Evolutionary conservation across 2,888 invertebrate genomes (phyloP).

Genomic region (Embidobia sp.): DNA sequence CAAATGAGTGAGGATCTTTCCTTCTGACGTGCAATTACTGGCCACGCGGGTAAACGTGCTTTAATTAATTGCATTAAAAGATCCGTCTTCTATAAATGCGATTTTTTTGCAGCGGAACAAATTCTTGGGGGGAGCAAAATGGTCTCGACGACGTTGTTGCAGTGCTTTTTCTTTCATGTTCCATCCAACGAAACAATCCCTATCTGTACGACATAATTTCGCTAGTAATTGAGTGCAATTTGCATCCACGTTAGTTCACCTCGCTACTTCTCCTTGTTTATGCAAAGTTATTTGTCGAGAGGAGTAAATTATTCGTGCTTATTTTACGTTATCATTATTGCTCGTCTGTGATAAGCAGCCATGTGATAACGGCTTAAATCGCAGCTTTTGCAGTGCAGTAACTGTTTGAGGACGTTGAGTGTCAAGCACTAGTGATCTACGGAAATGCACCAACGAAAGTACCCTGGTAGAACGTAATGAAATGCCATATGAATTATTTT

Average conservation of each 20-base stretch:
- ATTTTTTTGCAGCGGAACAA: no score
- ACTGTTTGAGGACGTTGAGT: slow-evolving; percentile 29
- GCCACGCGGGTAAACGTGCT: slow-evolving; percentile 22
- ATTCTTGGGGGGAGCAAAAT: no score
- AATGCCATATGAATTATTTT: slow-evolving; percentile 44
- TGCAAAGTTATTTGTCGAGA: slow-evolving; percentile 17
- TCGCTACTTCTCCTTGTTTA: slow-evolving; percentile 13
- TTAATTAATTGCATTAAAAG: slow-evolving; percentile 58
- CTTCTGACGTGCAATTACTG: slow-evolving; percentile 66
- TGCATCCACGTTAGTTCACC: slow-evolving; percentile 5
- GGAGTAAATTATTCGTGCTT: slow-evolving; percentile 18
- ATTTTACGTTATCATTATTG: slow-evolving; percentile 24
- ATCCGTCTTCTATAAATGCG: slow-evolving; percentile 27
- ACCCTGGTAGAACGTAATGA: no score
- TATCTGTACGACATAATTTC: no score
- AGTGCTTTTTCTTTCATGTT: no score
- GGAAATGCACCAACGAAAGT: slow-evolving; percentile 46
- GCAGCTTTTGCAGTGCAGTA: neutral
- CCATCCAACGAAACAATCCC: no score
- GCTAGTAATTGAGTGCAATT: slow-evolving; percentile 23
- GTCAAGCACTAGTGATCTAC: slow-evolving; percentile 35
- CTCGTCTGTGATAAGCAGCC: slow-evolving; percentile 35
- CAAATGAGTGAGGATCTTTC: slow-evolving; percentile 65
- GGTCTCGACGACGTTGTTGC: no score
- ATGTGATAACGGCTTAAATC: slow-evolving; percentile 39